These are phyloP conservation scores for Smithornis capensis DNA, from an alignment of 2,113 vertebrate genomes.

Conservation along the genomic window DNA sequence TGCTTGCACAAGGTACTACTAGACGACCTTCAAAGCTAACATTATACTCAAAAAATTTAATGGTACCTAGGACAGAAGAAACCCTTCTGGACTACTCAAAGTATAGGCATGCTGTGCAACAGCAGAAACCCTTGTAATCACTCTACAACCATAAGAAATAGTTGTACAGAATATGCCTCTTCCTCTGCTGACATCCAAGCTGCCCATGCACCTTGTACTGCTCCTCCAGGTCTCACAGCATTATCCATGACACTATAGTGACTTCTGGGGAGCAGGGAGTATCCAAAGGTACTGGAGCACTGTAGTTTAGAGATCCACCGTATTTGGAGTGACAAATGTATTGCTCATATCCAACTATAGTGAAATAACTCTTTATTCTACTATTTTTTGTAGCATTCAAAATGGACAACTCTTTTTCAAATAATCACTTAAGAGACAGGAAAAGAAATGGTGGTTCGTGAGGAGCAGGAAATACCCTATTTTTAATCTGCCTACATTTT, in stretches of 20 bases:
- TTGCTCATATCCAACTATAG: background rate
- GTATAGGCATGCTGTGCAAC: fast-evolving
- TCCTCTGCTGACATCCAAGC: background rate
- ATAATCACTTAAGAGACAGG: background rate
- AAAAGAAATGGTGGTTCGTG: background rate
- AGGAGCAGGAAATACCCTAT: background rate
- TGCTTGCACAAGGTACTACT: background rate
- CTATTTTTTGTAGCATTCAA: background rate
- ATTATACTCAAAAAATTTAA: background rate
- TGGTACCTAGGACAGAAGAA: background rate
- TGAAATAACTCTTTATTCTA: background rate
- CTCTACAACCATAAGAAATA: background rate
- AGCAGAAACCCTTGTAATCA: background rate
- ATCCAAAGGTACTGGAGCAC: background rate
- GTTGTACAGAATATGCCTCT: background rate
- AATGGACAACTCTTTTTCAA: background rate
- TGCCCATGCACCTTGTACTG: background rate
- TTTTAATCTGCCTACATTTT: background rate
- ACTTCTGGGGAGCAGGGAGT: background rate
- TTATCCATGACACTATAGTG: background rate
- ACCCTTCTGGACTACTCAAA: background rate
- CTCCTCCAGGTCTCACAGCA: background rate
- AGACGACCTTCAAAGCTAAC: background rate
- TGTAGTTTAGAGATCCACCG: background rate
- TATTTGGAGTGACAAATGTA: fast-evolving